Conservation (phyloP, 2,888 invertebrate genomes). For the Ditula angustiorana region DNA sequence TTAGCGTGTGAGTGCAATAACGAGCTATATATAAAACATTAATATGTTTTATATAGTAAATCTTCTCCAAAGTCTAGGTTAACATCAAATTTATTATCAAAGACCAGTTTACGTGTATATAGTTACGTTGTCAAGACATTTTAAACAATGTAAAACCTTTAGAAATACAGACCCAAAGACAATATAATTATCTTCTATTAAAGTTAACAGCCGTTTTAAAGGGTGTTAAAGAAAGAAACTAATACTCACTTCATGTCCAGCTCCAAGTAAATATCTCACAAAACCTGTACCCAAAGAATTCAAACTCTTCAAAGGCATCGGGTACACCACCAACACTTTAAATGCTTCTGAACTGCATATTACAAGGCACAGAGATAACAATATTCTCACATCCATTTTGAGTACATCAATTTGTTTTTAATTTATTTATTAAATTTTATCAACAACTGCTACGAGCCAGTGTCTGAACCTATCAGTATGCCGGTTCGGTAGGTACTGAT, state of each 20-base stretch:
- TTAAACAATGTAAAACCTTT: too few species aligned
- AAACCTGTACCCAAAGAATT: constrained; percentile 50
- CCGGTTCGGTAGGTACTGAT: not conserved
- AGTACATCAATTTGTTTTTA: not conserved
- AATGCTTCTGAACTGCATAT: constrained; percentile 42
- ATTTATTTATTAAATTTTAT: not conserved
- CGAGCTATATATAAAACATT: too few species aligned
- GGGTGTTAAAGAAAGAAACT: too few species aligned
- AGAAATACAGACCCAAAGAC: too few species aligned
- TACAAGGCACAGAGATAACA: constrained; percentile 7
- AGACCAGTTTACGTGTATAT: too few species aligned
- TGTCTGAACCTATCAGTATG: not conserved
- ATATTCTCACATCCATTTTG: constrained; percentile 21
- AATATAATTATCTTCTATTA: too few species aligned
- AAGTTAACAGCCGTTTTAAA: too few species aligned
- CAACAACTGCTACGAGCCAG: not conserved
- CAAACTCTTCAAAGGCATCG: constrained; percentile 50
- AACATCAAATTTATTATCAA: too few species aligned
- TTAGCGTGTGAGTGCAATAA: too few species aligned
- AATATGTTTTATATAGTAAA: too few species aligned
- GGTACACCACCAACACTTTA: constrained; percentile 50
- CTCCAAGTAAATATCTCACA: constrained; percentile 50
- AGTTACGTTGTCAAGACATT: too few species aligned
- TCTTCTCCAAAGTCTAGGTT: too few species aligned
- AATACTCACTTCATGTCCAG: constrained; percentile 56